Conservation (phyloP, 2,888 invertebrate species). For the Allophyes oxyacanthae region DNA sequence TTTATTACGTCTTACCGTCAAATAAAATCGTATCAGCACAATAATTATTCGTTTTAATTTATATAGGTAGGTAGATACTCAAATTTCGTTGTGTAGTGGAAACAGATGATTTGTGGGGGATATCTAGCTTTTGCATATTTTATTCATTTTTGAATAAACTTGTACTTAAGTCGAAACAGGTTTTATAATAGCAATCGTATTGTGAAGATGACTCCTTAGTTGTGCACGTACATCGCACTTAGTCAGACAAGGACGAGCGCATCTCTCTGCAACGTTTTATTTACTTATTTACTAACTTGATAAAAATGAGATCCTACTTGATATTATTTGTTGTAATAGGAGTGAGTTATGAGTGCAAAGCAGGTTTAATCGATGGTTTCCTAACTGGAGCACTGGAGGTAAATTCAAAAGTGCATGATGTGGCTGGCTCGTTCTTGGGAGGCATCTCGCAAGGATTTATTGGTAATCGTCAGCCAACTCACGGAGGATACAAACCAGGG, state of each 20-base stretch:
- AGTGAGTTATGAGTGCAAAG: constrained; percentile 57
- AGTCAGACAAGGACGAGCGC: constrained; percentile 35
- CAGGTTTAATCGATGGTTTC: constrained; percentile 41
- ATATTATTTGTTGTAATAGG: constrained; percentile 54
- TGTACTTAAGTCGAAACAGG: constrained; percentile 49
- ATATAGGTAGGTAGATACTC: too few species aligned
- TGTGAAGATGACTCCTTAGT: constrained; percentile 43
- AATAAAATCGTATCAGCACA: background rate
- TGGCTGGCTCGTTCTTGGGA: constrained; percentile 66
- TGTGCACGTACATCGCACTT: constrained; percentile 43
- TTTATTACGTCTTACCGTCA: constrained; percentile 19
- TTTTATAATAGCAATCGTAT: constrained; percentile 40
- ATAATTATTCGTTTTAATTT: constrained; percentile 1
- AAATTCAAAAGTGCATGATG: constrained; percentile 60
- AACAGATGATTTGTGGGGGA: constrained; percentile 20
- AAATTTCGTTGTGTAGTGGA: constrained; percentile 29
- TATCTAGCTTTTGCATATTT: constrained; percentile 36
- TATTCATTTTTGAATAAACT: constrained; percentile 35
- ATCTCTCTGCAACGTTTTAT: constrained; percentile 16
- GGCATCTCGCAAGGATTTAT: constrained; percentile 64
- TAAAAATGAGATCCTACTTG: constrained; percentile 43
- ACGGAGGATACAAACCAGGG: constrained; percentile 44
- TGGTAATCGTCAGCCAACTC: constrained; percentile 23
- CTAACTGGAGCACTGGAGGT: constrained; percentile 50
- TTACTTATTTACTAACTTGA: constrained; percentile 38